Base-by-base conservation (phyloP, 2,113 vertebrate genomes). In the Heterochromis multidens region DNA sequence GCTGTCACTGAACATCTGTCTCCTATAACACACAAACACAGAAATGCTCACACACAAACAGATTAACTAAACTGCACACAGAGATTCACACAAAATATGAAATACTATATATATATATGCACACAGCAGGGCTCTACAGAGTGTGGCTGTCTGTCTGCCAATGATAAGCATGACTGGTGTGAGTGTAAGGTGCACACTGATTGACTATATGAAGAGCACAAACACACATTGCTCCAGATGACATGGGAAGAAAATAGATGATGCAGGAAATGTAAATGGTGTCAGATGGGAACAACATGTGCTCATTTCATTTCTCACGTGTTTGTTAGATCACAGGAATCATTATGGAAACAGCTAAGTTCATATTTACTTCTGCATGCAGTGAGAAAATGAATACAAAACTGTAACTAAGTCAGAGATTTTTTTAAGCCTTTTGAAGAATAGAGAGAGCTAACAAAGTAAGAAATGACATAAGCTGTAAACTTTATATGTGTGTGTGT, bases 1-100 rank as follows among this genome's bases (percentile, higher is more conserved):
- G 4, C 37, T 57, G 43, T 83, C 52, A 49, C 31, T 17, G 9
- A 85, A 82, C 86, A 80, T 88, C 87, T 89, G 88, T 77, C 74
- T 81, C 46, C 54, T 19, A 29, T 63, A 52, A 49, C 27, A 52
- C 67, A n/a, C 72, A 57, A 2, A 40, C 61, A 57, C 46, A 80
- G 16, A 59, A n/a, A 29, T 21, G 5, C 21, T 49, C n/a, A 29
- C 33, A 37, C 21, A 1, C 31, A 21, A n/a, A 27, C 43, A 79
- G 46, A 23, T 31, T 33, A 21, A 46, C 25, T 65, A 29, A 46
- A 21, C 17, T 33, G 59, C 19, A 63, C 14, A 25, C 52, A 23
- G 17, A 56, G 17, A 80, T 31, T 13, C 49, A 65, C 74, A 23
- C 16, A 43, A 52, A 72, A 31, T 43, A 49, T 0, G 16, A n/a